Percentiles rank a stretch among this genome's conserved stretches.
phyloP scores from a whole-genome alignment of 2,797 vertebrate species.

The Gila robusta region DNA sequence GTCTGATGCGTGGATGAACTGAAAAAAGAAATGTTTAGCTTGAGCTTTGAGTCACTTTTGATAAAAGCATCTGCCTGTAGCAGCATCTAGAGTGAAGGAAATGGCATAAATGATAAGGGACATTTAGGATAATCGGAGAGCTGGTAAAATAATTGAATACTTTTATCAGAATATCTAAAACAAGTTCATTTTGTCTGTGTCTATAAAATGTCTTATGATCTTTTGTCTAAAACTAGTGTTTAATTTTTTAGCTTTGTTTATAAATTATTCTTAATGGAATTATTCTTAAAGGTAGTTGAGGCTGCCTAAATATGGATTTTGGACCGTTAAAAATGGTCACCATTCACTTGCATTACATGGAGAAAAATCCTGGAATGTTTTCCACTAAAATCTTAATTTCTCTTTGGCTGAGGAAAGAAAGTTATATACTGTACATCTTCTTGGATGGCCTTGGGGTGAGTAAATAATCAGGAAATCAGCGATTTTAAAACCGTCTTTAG shows the following conservation, averaged over 20 bases:
- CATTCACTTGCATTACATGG: neutral
- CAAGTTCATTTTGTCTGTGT: neutral
- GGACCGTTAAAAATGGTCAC: neutral
- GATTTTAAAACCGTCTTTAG: too few relatives aligned
- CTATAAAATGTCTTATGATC: neutral
- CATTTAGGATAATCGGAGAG: neutral
- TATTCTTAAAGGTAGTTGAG: neutral
- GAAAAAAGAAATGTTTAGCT: neutral
- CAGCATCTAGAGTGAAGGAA: neutral
- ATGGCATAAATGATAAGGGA: neutral
- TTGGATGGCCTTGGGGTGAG: neutral
- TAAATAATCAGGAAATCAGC: too few relatives aligned
- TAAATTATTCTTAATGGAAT: neutral
- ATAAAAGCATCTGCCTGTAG: neutral
- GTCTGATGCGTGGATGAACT: neutral
- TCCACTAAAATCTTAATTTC: neutral
- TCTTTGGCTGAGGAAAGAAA: neutral
- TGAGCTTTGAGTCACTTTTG: neutral
- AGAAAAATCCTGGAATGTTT: neutral
- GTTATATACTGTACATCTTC: neutral
- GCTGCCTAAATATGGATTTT: neutral
- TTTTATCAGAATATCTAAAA: neutral
- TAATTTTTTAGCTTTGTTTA: neutral
- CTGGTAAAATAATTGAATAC: neutral
- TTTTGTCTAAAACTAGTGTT: neutral